These are phyloP conservation scores for Esox masquinongy DNA, from an alignment of 2,797 vertebrate species.

Conservation along the genomic window DNA sequence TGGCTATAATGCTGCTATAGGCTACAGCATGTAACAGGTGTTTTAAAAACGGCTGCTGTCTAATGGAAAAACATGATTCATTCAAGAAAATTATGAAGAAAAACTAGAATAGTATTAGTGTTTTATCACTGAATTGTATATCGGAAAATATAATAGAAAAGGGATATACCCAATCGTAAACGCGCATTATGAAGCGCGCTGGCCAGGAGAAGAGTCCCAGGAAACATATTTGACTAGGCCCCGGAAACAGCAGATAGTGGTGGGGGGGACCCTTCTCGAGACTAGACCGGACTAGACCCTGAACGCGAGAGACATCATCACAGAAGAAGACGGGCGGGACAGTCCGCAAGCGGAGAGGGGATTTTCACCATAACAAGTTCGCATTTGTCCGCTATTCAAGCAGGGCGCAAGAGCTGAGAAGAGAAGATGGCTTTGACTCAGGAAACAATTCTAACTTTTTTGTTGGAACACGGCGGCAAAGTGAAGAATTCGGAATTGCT, in stretches of 20 bases:
- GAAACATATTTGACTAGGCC: conserved; percentile 19
- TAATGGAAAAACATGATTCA: too few relatives aligned
- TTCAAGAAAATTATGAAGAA: neutral
- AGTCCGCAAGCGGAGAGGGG: neutral
- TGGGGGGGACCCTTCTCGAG: conserved; percentile 5
- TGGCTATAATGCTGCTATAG: too few relatives aligned
- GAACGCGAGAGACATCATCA: neutral
- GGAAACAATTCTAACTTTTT: conserved; percentile 80
- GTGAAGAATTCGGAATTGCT: conserved; percentile 83
- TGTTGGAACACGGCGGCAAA: conserved; percentile 81
- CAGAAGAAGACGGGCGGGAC: conserved; percentile 1
- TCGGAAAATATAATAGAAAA: neutral
- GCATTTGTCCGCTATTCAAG: neutral
- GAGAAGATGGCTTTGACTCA: conserved; percentile 77
- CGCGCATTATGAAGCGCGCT: neutral
- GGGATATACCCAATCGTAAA: neutral
- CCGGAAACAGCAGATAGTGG: conserved; percentile 76
- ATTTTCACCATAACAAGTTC: neutral
- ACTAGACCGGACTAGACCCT: neutral
- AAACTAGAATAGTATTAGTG: neutral
- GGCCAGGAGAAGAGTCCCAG: neutral
- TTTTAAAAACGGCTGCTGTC: neutral
- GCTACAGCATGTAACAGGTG: conserved; percentile 6
- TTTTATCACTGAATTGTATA: neutral
- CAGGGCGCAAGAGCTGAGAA: neutral